Base-by-base conservation (phyloP, 2,797 vertebrate species). In the Sebastes hopkinsi region DNA sequence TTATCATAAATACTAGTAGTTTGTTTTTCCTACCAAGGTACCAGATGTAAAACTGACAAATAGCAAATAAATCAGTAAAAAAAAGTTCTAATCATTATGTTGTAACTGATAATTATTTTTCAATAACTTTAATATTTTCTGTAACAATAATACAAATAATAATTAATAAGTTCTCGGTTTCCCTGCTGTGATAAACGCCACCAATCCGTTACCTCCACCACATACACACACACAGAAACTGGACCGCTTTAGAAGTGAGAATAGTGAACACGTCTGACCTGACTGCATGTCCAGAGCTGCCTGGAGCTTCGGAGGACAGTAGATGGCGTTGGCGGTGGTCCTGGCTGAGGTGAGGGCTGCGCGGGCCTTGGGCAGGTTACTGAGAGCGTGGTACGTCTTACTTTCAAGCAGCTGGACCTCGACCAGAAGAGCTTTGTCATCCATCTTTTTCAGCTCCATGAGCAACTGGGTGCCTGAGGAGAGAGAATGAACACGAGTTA, bases 271-370 rank as follows among this genome's bases (percentile, higher is more conserved):
- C 27, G 32, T 75, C 82, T 72, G 60, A 98, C 99, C 99, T 96
- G 99, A 99, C 94, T 99, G 98, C 98, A 99, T 99, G 95, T 99
- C 99, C 91, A 99, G 94, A 0, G 98, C 98, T 27, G 99, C 99
- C 91, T 99, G 99, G 88, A 99, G 96, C 91, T 99, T 99, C 20
- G 99, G 99, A 9, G 99, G 99, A 87, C 99, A 99, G 95, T 99
- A 99, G 77, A 99, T 99, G 88, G 97, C 99, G 12, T 99, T 99
- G 93, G 99, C 99, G 71, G 99, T 99, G 82, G 99, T 99, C 88
- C 99, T 96, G 87, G 99, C 99, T 6, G 99, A 99, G 81, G 99
- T 99, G 94, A 99, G 97, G 81, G 99, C 98, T 77, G 99, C 99
- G 75, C 98, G 96, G 82, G 99, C 99, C 95, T 99, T 99, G 89